Base-by-base conservation (phyloP, 2,113 vertebrate species). In the Syngnathus scovelli region DNA sequence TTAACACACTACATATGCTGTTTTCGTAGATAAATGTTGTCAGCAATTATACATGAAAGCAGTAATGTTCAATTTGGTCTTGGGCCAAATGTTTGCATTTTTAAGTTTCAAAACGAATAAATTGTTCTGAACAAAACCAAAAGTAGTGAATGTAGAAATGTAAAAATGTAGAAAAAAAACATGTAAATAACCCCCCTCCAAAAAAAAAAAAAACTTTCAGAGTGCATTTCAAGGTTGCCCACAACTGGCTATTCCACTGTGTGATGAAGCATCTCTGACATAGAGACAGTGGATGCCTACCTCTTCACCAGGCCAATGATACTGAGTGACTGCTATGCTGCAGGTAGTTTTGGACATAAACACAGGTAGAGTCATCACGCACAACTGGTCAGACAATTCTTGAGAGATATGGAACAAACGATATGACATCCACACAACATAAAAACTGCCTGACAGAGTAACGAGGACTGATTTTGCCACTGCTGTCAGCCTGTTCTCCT, bases 271-370 rank as follows among this genome's bases (percentile, higher is more conserved):
- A 1, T 68, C 66, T 75, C n/a, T 48, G 71, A 69, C 43, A 56
- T 70, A 61, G 38, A 73, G 48, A 46, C 68, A 69, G 23, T 0
- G 33, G 68, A 59, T 68, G 67, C 64, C 71, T 65, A 71, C 75
- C 69, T 79, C 70, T 66, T 62, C 64, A 69, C 71, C 67, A 56
- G 63, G 6, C 37, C 48, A 55, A n/a, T 71, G 65, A 88, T 80
- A 66, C n/a, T 2, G 33, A 41, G 67, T 72, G 86, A 84, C 74
- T 78, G 72, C 67, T 72, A 64, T 21, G 43, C 62, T 61, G 67
- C 89, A 87, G 87, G 89, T 89, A 84, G 80, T 86, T 83, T 84
- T 86, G 84, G 77, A 83, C 65, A 61, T 37, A 41, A 77, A 74
- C 27, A 38, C 86, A 86, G 85, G 87, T 89, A 86, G 61, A 80